phyloP scores from a whole-genome alignment of 1,140 invertebrate genomes.

The Drosophila obscura region DNA sequence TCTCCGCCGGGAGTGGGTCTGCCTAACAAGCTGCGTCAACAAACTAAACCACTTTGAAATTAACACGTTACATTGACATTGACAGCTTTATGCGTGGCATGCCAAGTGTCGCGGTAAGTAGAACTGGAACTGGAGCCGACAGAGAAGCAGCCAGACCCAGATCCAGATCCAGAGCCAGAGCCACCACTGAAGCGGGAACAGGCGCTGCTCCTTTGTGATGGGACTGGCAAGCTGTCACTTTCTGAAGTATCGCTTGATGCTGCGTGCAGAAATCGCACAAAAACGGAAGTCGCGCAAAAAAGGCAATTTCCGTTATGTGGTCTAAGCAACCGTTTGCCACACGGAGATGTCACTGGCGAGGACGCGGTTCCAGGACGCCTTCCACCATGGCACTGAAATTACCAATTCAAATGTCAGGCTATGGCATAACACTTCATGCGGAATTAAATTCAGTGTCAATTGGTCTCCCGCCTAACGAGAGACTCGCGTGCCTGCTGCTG shows the following conservation, averaged over 20 bases:
- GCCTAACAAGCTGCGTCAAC: constrained; percentile 76
- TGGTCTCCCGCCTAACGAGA: constrained; percentile 61
- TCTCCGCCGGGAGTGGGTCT: constrained; percentile 20
- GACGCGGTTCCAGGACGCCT: constrained; percentile 18
- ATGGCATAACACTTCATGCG: constrained; percentile 55
- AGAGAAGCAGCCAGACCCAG: background rate
- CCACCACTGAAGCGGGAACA: background rate
- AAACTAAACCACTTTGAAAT: constrained; percentile 82
- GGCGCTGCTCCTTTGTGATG: constrained; percentile 15
- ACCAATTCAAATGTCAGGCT: constrained; percentile 76
- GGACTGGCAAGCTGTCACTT: constrained; percentile 58
- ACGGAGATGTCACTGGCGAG: background rate
- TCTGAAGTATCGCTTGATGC: constrained; percentile 43
- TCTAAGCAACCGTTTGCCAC: constrained; percentile 36
- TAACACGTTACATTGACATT: constrained; percentile 82
- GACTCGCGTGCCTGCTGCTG: constrained; percentile 5
- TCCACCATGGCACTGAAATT: constrained; percentile 56
- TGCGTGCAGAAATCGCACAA: constrained; percentile 18
- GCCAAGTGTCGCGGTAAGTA: constrained; percentile 66
- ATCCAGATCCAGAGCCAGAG: constrained; percentile 2
- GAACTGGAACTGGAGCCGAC: constrained; percentile 14
- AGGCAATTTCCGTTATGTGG: constrained; percentile 74
- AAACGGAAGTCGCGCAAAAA: constrained; percentile 70
- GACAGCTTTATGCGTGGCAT: constrained; percentile 79
- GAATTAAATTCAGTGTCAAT: constrained; percentile 81